Conservation (phyloP, 2,888 invertebrate species). For the Seira musarum region DNA sequence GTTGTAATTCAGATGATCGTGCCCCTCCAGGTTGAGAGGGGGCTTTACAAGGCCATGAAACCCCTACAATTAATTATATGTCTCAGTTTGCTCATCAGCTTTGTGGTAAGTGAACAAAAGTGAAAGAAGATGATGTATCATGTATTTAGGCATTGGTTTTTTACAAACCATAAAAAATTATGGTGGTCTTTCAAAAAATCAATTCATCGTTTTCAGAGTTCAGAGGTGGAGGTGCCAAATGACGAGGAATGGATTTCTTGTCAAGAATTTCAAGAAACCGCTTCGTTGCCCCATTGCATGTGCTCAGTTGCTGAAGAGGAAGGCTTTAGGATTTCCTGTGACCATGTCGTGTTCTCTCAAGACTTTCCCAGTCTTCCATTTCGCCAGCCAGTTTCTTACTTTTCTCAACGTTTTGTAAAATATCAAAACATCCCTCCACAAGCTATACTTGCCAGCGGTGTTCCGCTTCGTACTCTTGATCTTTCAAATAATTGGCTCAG, state of each 20-base stretch:
- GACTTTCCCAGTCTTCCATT: conserved; percentile 85
- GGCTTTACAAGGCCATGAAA: not conserved
- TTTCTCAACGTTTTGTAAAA: conserved; percentile 85
- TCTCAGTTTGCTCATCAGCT: not conserved
- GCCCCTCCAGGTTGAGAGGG: not conserved
- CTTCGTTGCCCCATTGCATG: conserved; percentile 63
- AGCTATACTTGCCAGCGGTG: conserved; percentile 79
- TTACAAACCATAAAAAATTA: not conserved
- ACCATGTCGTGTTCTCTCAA: conserved; percentile 83
- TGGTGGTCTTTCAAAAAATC: not conserved
- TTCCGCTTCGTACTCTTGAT: conserved; percentile 84
- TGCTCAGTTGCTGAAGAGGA: conserved; percentile 67
- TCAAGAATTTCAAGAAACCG: conserved; percentile 61
- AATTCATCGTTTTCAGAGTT: not conserved
- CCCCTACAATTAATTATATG: not conserved
- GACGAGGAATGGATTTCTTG: conserved; percentile 66
- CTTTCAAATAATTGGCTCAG: conserved; percentile 87
- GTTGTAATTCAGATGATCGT: not conserved
- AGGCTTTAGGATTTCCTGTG: conserved; percentile 77
- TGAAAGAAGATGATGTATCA: not conserved
- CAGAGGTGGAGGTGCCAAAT: conserved; percentile 60
- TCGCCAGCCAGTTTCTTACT: conserved; percentile 85
- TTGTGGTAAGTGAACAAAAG: conserved; percentile 20
- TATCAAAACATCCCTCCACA: conserved; percentile 84
- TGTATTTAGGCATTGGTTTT: no score